Evolutionary conservation across 1,140 invertebrate species (phyloP).

Genomic region (Acromyrmex echinatior): DNA sequence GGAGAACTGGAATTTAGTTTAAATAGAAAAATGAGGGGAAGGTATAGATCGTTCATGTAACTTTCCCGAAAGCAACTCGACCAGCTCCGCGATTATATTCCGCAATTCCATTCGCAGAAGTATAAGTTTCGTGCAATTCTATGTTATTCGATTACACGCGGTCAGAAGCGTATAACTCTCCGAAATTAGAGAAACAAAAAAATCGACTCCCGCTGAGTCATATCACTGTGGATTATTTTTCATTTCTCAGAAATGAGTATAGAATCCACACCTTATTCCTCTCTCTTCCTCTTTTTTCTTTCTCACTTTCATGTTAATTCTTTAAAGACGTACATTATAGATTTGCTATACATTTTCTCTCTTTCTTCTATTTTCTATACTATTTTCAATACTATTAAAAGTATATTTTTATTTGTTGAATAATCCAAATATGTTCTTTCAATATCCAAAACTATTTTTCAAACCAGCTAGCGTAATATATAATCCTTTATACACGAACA

Average conservation of each 20-base stretch:
- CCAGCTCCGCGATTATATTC: conserved; percentile 45
- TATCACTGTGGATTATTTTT: conserved; percentile 47
- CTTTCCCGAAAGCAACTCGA: conserved; percentile 31
- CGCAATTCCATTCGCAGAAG: conserved; percentile 32
- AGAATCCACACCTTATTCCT: background rate
- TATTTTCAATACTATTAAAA: background rate
- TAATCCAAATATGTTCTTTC: background rate
- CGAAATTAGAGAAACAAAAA: conserved; percentile 57
- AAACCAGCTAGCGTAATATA: background rate
- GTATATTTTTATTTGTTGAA: background rate
- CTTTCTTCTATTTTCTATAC: background rate
- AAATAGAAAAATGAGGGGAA: conserved; percentile 22
- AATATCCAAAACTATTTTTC: background rate
- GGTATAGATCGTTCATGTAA: conserved; percentile 35
- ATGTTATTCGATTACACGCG: conserved; percentile 51
- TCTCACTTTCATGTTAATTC: background rate
- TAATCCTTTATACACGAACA: background rate
- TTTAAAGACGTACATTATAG: background rate
- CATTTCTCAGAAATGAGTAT: conserved; percentile 38
- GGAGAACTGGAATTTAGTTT: conserved; percentile 39
- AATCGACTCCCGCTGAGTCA: conserved; percentile 19
- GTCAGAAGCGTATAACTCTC: conserved; percentile 51
- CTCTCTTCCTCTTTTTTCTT: background rate
- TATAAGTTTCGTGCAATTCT: conserved; percentile 47
- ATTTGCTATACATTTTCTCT: conserved; percentile 17